Base-by-base conservation (phyloP, 1,140 invertebrate species). In the Mizuhopecten yessoensis region DNA sequence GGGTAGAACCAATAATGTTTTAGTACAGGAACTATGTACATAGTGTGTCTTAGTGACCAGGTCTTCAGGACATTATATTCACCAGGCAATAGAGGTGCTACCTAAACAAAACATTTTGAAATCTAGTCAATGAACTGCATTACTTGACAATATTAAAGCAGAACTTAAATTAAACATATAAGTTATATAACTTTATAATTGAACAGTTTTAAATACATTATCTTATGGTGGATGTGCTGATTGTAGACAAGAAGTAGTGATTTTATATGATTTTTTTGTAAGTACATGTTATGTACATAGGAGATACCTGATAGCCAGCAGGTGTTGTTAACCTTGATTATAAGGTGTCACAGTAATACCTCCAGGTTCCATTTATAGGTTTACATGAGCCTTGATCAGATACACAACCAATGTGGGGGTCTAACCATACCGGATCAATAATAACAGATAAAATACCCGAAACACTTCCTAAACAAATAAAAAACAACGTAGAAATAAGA, bases 271-370 rank as follows among this genome's bases (percentile, higher is more conserved):
- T 39, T 39, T 39, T 39, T 39, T 13, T 39, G 13, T 13, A 39
- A 39, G 36, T 13, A 7, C 13, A 7, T 39, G 13, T 39, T n/a
- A 75, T 1, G n/a, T 7, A 75, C 1, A 17, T 45, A 45, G 5
- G n/a, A 75, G 57, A 75, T 75, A 75, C 23, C 9, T n/a, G 57
- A 17, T 5, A 29, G 57, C 0, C 11, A 75, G 17, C 57, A 75
- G 57, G 57, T 75, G 57, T 75, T n/a, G 23, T 75, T 75, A n/a
- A 75, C 57, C 57, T 75, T 75, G 57, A 29, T 75, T 75, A 75
- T 1, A n/a, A 75, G 57, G 57, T 75, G 57, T 75, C 57, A 75
- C 23, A 75, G 57, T 75, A 75, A 75, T n/a, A 75, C 57, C 57
- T n/a, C 5, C 17, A 45, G 42, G 42, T 13, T 45, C 17, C 42